Conservation (phyloP, 2,888 invertebrate genomes). For the Nomada fabriciana region DNA sequence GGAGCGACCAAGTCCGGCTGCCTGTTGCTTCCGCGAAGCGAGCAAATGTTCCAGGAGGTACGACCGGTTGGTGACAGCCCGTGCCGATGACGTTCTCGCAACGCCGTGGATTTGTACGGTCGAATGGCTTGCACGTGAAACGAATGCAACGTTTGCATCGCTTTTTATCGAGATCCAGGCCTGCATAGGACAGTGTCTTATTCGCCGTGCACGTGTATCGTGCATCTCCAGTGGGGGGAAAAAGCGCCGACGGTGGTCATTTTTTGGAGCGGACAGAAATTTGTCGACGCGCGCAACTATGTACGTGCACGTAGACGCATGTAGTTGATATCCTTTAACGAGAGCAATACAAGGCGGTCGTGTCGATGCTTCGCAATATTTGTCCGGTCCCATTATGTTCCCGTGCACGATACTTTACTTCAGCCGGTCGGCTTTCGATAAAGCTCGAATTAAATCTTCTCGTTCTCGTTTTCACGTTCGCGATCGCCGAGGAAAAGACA, state of each 20-base stretch:
- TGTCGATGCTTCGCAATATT: constrained; percentile 31
- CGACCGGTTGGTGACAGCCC: neutral
- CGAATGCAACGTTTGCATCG: neutral
- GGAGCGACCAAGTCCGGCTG: neutral
- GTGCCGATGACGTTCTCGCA: neutral
- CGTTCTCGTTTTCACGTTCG: neutral
- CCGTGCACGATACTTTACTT: constrained; percentile 8
- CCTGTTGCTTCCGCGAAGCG: constrained; percentile 33
- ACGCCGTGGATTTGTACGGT: constrained; percentile 19
- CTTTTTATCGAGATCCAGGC: neutral
- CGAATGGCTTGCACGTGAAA: constrained; percentile 15
- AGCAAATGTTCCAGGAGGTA: constrained; percentile 9
- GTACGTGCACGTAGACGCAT: neutral
- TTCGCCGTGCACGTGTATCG: neutral
- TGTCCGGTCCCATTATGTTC: neutral
- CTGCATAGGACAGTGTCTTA: neutral
- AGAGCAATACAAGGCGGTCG: constrained; percentile 4
- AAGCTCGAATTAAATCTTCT: constrained; percentile 19
- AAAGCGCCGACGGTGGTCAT: neutral
- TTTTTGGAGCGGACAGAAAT: neutral
- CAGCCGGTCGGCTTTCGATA: neutral
- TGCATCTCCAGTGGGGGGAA: neutral
- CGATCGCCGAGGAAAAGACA: neutral
- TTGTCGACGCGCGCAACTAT: too few species aligned
- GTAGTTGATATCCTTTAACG: constrained; percentile 15